Evolutionary conservation across 2,888 invertebrate species (phyloP).

Genomic region (Plagiodera versicolora): DNA sequence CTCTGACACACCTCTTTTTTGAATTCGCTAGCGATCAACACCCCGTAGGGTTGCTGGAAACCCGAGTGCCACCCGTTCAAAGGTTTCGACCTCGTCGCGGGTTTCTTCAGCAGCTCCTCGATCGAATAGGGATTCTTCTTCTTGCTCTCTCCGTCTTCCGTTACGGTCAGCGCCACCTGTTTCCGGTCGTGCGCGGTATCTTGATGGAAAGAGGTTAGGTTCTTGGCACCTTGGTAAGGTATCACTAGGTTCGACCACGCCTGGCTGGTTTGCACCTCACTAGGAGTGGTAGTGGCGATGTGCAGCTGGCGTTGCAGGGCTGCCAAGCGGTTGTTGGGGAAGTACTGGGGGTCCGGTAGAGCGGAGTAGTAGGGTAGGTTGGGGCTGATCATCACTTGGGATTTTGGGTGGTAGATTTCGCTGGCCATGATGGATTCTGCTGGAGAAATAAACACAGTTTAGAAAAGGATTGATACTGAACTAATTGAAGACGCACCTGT

Average conservation of each 20-base stretch:
- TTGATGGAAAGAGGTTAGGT: slow-evolving; percentile 15
- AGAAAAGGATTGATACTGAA: too few relatives aligned
- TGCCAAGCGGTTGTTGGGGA: slow-evolving; percentile 57
- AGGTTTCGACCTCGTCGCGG: slow-evolving; percentile 63
- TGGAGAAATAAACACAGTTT: background rate
- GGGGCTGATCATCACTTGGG: slow-evolving; percentile 36
- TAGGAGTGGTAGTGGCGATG: slow-evolving; percentile 51
- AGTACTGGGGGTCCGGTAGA: slow-evolving; percentile 44
- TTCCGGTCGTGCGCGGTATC: slow-evolving; percentile 29
- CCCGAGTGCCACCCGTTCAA: slow-evolving; percentile 30
- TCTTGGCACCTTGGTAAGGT: slow-evolving; percentile 54
- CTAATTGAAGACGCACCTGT: slow-evolving; percentile 23
- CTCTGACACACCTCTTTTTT: slow-evolving; percentile 20
- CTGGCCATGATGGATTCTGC: slow-evolving; percentile 43
- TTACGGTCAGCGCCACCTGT: slow-evolving; percentile 35
- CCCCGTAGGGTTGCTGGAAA: slow-evolving; percentile 46
- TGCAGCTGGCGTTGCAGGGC: slow-evolving; percentile 58
- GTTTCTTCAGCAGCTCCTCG: slow-evolving; percentile 82
- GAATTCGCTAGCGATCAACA: slow-evolving; percentile 34
- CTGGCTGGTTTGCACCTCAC: slow-evolving; percentile 51
- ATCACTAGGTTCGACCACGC: slow-evolving; percentile 65
- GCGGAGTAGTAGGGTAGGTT: slow-evolving; percentile 37
- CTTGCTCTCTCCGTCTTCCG: slow-evolving; percentile 48
- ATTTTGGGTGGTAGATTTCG: slow-evolving; percentile 46
- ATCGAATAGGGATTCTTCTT: slow-evolving; percentile 86